A percentile compares a stretch with the other conserved stretches of the same genome.
These are phyloP conservation scores for Phycodurus eques DNA, from an alignment of 2,113 vertebrate species.

Conservation along the genomic window DNA sequence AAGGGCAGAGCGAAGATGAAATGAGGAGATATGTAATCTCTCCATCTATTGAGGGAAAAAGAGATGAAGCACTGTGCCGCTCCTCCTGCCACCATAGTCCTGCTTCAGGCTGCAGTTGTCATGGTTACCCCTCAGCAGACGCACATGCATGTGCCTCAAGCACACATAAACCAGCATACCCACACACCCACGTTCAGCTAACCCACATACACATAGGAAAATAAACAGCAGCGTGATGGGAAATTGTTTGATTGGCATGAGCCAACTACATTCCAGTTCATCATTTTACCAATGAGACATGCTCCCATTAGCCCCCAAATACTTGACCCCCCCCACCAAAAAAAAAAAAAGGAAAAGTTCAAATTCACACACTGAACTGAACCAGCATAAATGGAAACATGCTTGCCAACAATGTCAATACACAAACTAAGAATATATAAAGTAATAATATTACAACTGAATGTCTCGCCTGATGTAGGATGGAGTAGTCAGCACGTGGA, in stretches of 20 bases:
- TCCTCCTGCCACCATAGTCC: slow-evolving; percentile 18
- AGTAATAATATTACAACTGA: background rate
- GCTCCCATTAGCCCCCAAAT: background rate
- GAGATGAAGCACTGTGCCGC: slow-evolving; percentile 5
- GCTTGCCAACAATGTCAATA: background rate
- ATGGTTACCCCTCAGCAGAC: slow-evolving; percentile 59
- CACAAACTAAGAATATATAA: background rate
- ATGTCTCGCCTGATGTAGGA: background rate
- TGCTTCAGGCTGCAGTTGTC: slow-evolving; percentile 56
- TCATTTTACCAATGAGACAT: background rate
- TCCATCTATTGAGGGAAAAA: slow-evolving; percentile 12
- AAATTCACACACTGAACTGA: background rate
- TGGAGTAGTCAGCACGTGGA: background rate
- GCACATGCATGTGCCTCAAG: slow-evolving; percentile 2
- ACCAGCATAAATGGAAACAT: background rate
- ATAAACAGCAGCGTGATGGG: background rate
- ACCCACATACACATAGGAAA: background rate
- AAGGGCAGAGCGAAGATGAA: background rate
- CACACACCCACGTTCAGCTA: slow-evolving; percentile 18
- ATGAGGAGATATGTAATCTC: background rate
- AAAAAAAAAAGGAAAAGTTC: background rate
- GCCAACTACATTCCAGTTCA: background rate
- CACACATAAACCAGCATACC: background rate
- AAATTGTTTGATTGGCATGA: background rate
- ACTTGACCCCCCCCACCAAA: background rate